A percentile compares a stretch with the other conserved stretches of the same genome.
Conservation (phyloP, 2,797 vertebrate species). For the Sparidentex hasta region DNA sequence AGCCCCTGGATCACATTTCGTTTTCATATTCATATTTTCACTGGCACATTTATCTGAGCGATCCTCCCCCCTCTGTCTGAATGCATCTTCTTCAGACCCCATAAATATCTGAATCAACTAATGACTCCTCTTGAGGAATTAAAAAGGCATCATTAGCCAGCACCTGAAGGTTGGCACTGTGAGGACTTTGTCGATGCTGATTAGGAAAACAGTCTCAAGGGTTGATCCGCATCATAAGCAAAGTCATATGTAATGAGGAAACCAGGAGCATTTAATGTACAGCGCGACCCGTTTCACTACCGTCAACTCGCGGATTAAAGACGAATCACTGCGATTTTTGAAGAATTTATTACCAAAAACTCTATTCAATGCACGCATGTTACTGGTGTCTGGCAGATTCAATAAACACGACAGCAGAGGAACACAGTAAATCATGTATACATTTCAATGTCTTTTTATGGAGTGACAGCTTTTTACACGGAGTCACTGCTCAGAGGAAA, state of each 20-base stretch:
- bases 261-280: slow-evolving; percentile 35
- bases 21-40: slow-evolving; percentile 81
- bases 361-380: background rate
- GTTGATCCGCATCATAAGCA: slow-evolving; percentile 43
- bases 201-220: slow-evolving; percentile 65
- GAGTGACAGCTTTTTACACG: slow-evolving; percentile 14
- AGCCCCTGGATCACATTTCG: slow-evolving; percentile 72
- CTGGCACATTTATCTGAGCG: slow-evolving; percentile 72
- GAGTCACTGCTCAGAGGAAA: background rate
- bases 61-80: slow-evolving; percentile 56
- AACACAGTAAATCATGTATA: slow-evolving; percentile 12
- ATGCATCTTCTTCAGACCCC: slow-evolving; percentile 66
- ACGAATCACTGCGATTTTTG: slow-evolving; percentile 3
- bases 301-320: slow-evolving; percentile 11
- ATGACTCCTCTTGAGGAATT: slow-evolving; percentile 81
- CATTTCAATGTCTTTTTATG: slow-evolving; percentile 2
- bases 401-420: background rate
- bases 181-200: slow-evolving; percentile 68
- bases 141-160: slow-evolving; percentile 72
- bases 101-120: slow-evolving; percentile 79
- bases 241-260: slow-evolving; percentile 42
- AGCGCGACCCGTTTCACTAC: slow-evolving; percentile 18
- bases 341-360: background rate
- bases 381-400: background rate
- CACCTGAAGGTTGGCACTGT: slow-evolving; percentile 72